Percentiles rank a stretch among this genome's conserved stretches.
Evolutionary conservation across 2,113 vertebrate species (phyloP).

Genomic region (Crotophaga sulcirostris): DNA sequence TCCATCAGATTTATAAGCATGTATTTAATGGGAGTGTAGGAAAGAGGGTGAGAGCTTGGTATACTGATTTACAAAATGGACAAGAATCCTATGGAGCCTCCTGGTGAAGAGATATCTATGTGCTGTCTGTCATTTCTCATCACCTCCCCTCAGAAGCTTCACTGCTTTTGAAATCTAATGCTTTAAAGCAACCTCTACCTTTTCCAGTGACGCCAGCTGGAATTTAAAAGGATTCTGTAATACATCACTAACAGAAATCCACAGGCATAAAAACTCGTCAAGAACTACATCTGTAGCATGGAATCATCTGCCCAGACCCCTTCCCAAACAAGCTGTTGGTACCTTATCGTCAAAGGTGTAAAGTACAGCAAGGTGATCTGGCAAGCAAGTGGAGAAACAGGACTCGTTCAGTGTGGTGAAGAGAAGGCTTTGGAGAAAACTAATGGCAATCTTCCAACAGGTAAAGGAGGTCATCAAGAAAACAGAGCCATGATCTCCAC

Average conservation of each 20-base stretch:
- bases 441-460: background rate
- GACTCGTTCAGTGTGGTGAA: background rate
- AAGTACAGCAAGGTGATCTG: background rate
- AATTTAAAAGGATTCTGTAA: background rate
- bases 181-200: background rate
- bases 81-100: background rate
- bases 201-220: background rate
- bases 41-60: background rate
- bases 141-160: background rate
- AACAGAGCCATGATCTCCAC: background rate
- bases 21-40: background rate
- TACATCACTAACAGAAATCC: background rate
- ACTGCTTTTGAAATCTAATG: background rate
- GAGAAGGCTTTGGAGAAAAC: background rate
- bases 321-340: background rate
- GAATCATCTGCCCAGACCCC: background rate
- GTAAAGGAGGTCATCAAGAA: background rate
- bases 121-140: background rate
- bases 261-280: background rate
- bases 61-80: background rate
- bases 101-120: background rate
- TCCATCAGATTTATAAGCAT: background rate
- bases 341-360: background rate
- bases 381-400: background rate
- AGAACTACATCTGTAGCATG: rapidly evolving